phyloP scores from a whole-genome alignment of 2,888 invertebrate genomes.

The Muscina levida region DNA sequence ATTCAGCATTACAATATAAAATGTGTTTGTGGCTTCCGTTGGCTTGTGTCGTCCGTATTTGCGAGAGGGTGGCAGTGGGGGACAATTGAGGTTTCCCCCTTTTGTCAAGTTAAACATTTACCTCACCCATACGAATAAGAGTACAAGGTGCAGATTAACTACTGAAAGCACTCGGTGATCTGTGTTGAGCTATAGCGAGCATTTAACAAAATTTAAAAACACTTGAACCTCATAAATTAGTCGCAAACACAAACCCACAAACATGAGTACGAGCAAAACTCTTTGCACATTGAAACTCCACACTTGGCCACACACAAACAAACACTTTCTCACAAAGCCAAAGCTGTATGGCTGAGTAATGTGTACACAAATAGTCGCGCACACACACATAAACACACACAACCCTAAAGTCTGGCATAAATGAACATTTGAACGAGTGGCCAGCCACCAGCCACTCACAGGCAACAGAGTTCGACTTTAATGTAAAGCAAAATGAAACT shows the following conservation, averaged over 20 bases:
- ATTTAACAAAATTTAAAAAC: constrained; percentile 64
- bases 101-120: constrained; percentile 20
- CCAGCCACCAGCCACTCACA: constrained; percentile 24
- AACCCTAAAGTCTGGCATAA: constrained; percentile 22
- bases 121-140: constrained; percentile 16
- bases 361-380: too few relatives aligned
- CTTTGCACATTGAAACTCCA: neutral
- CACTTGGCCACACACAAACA: neutral
- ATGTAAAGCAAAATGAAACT: constrained; percentile 10
- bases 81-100: too few relatives aligned
- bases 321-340: too few relatives aligned
- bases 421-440: constrained; percentile 63
- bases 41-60: neutral
- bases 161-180: constrained; percentile 60
- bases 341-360: too few relatives aligned
- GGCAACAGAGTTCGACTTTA: constrained; percentile 9
- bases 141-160: constrained; percentile 61
- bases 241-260: constrained; percentile 55
- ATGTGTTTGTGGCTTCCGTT: neutral
- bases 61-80: too few relatives aligned
- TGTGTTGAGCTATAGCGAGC: constrained; percentile 60
- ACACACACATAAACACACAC: constrained; percentile 2
- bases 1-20: neutral
- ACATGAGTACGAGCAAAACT: constrained; percentile 36
- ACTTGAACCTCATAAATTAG: constrained; percentile 66